Evolutionary conservation across 2,797 vertebrate genomes (phyloP).

Genomic region (Spizella passerina): DNA sequence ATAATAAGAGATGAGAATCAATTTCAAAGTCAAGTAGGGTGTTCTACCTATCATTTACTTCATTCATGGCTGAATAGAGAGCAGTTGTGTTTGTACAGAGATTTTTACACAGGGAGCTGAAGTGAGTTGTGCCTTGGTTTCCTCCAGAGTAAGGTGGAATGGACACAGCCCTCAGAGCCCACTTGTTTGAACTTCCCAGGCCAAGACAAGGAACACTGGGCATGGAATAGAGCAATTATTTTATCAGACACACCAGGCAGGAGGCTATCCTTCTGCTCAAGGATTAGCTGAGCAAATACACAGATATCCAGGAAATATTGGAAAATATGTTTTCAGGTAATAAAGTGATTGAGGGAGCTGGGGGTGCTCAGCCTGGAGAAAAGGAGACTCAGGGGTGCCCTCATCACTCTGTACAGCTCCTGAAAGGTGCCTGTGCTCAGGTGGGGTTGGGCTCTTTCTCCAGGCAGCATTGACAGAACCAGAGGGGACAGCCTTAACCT

Average conservation of each 20-base stretch:
- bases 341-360: neutral
- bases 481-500: accelerated
- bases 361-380: neutral
- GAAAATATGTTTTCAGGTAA: neutral
- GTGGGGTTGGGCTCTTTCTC: neutral
- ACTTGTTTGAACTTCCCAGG: neutral
- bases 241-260: neutral
- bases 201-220: neutral
- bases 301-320: neutral
- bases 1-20: neutral
- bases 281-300: neutral
- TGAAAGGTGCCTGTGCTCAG: neutral
- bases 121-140: neutral
- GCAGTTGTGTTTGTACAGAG: accelerated
- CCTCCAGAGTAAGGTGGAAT: neutral
- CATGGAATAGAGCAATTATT: neutral
- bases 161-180: neutral
- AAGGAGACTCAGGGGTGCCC: neutral
- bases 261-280: neutral
- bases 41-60: neutral
- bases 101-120: neutral
- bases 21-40: neutral
- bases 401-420: neutral
- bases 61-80: accelerated
- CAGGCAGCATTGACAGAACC: neutral